Base-by-base conservation (phyloP, 2,888 invertebrate genomes). In the Margaritifera margaritifera region DNA sequence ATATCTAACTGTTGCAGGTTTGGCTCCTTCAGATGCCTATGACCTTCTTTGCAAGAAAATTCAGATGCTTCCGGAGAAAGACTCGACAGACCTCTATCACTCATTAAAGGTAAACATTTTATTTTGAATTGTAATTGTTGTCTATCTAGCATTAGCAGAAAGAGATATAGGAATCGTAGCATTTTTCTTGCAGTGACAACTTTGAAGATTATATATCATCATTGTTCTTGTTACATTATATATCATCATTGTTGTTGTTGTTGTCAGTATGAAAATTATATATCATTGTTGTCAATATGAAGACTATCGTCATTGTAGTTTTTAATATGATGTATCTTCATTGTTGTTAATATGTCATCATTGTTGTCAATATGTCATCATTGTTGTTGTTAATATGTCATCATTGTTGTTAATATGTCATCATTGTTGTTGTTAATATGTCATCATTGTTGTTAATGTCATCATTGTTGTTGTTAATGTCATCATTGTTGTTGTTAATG, bases 51-150 rank as follows among this genome's bases (percentile, higher is more conserved):
- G 81, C 67, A 80, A 79, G 55, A 80, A 86, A 57, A 80, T 88
- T 19, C 83, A 85, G 20, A 82, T 85, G 62, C 76, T 88, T 22
- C 81, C 81, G 3, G 87, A 87, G 70, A 77, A 77, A 42, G 88
- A 88, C 56, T 73, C 82, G 25, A 68, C 74, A 24, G 83, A 85
- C 22, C 79, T 88, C 20, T 78, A 82, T 67, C 75, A 80, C 59
- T 69, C 75, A 22, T 71, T 85, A 63, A 84, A 87, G 86, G 87
- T 87, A 67, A 60, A 73, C 50, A 50, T n/a, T 54, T 19, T n/a
- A 59, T 59, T 19, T 59, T 1, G 11, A 3, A 42, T 15, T 42
- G 11, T 42, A 24, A 8, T 8, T 59, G 18, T 6, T 24, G 11
- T 59, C 22, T n/a, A 2, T 15, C 11, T 22, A 59, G 60, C 3